phyloP scores from a whole-genome alignment of 2,888 invertebrate genomes.

The Drosophila kuntzei region DNA sequence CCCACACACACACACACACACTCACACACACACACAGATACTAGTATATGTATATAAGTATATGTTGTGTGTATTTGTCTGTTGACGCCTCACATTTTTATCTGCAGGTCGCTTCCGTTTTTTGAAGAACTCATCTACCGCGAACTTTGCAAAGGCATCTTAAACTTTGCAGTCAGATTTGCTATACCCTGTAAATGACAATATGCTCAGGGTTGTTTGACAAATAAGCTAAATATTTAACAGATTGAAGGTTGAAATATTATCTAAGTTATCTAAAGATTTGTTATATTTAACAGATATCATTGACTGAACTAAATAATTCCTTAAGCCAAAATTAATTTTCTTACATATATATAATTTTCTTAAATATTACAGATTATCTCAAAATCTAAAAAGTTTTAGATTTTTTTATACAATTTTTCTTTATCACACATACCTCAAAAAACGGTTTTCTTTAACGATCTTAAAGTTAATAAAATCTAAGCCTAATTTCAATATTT shows the following conservation, averaged over 20 bases:
- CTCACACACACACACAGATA: slow-evolving; percentile 10
- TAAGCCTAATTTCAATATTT: neutral
- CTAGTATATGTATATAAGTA: neutral
- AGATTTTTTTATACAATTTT: too few relatives aligned
- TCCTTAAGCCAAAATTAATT: neutral
- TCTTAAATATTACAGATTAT: neutral
- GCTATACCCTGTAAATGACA: slow-evolving; percentile 30
- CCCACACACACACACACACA: slow-evolving; percentile 60
- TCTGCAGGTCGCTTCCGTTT: slow-evolving; percentile 72
- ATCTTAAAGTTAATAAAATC: too few relatives aligned
- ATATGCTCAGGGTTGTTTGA: neutral
- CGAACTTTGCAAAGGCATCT: slow-evolving; percentile 37
- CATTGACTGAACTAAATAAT: too few relatives aligned
- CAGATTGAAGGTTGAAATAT: neutral
- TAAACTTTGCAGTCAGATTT: slow-evolving; percentile 45
- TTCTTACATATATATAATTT: too few relatives aligned
- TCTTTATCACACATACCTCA: neutral
- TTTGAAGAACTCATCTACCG: slow-evolving; percentile 62
- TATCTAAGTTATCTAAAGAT: too few relatives aligned
- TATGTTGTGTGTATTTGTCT: slow-evolving; percentile 47
- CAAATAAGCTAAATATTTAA: neutral
- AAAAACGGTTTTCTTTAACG: neutral
- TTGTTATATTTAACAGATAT: too few relatives aligned
- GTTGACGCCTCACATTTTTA: slow-evolving; percentile 66
- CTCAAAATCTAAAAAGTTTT: neutral